Evolutionary conservation across 2,113 vertebrate genomes (phyloP).

Genomic region (Cheilinus undulatus): DNA sequence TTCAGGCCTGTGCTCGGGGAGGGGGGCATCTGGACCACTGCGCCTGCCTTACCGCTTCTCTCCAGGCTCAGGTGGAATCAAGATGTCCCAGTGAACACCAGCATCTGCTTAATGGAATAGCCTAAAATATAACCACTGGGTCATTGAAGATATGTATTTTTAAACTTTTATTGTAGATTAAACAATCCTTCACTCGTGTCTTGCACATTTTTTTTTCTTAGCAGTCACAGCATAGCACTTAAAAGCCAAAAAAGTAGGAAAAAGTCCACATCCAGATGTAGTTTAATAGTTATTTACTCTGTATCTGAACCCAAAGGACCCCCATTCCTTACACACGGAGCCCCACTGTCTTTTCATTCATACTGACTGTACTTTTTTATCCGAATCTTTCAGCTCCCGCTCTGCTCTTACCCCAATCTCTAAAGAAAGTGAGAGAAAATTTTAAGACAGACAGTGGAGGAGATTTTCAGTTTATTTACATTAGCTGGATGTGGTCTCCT

Average conservation of each 20-base stretch:
- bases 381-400: conserved; percentile 22
- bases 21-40: conserved; percentile 70
- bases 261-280: background rate
- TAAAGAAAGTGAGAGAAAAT: conserved; percentile 41
- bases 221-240: background rate
- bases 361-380: background rate
- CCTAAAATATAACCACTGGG: conserved; percentile 38
- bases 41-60: conserved; percentile 47
- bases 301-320: background rate
- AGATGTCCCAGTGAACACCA: conserved; percentile 71
- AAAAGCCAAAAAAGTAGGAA: background rate
- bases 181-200: conserved; percentile 34
- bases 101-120: conserved; percentile 48
- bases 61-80: conserved; percentile 78
- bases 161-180: conserved; percentile 40
- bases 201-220: conserved; percentile 13
- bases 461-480: conserved; percentile 70
- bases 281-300: background rate
- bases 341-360: conserved; percentile 7
- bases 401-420: conserved; percentile 28
- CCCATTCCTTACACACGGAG: background rate
- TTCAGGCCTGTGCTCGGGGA: conserved; percentile 59
- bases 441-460: conserved; percentile 57
- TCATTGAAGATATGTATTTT: conserved; percentile 31
- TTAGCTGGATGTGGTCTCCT: conserved; percentile 70